Percentiles rank a stretch among this genome's conserved stretches.
phyloP scores from a whole-genome alignment of 2,888 invertebrate species.

The Tyria jacobaeae region DNA sequence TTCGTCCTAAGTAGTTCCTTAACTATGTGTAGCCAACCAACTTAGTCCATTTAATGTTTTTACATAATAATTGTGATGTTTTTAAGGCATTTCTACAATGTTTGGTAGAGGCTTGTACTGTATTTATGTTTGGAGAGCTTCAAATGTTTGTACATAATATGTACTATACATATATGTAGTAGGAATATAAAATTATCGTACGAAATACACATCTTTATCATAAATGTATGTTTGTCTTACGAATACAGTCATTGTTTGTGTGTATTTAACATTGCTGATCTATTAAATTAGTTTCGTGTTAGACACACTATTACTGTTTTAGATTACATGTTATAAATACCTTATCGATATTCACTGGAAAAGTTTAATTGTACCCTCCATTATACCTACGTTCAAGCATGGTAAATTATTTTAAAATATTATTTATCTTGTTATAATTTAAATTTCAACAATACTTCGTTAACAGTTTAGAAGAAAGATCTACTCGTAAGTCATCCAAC shows the following conservation, averaged over 20 bases:
- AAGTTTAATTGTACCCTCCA: not conserved
- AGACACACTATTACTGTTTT: conserved; percentile 19
- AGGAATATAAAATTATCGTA: conserved; percentile 33
- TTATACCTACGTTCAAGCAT: not conserved
- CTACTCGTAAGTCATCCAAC: conserved; percentile 20
- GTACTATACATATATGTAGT: conserved; percentile 58
- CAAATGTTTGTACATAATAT: conserved; percentile 66
- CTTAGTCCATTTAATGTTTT: conserved; percentile 34
- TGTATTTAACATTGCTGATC: conserved; percentile 25
- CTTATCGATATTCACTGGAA: conserved; percentile 4
- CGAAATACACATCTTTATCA: conserved; percentile 35
- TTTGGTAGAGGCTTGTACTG: conserved; percentile 63
- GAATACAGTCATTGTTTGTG: conserved; percentile 31
- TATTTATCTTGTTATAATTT: not conserved
- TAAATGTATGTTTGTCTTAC: conserved; percentile 30
- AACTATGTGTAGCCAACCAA: conserved; percentile 36
- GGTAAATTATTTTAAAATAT: not conserved
- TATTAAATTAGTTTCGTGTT: conserved; percentile 21
- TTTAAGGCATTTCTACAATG: conserved; percentile 44
- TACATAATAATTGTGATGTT: conserved; percentile 52
- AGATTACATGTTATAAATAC: conserved; percentile 17
- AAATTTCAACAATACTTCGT: not conserved
- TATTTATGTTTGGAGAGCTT: conserved; percentile 59
- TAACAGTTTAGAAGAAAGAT: conserved; percentile 12
- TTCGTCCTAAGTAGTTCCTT: conserved; percentile 35